These are phyloP conservation scores for Bombus cullumanus DNA, from an alignment of 1,140 invertebrate species.

Conservation along the genomic window DNA sequence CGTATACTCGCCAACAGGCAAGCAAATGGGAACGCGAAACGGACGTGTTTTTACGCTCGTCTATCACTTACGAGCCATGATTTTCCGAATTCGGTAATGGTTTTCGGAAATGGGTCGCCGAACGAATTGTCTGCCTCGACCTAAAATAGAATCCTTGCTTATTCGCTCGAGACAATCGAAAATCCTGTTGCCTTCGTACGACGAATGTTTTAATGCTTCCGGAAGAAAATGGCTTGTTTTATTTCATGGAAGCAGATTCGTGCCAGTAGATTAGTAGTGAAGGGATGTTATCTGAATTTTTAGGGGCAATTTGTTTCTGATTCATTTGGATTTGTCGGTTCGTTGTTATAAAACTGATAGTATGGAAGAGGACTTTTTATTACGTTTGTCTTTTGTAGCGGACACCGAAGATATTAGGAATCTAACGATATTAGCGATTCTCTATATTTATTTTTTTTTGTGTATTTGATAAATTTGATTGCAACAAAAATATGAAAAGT, in stretches of 20 bases:
- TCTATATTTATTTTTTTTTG: too few relatives aligned
- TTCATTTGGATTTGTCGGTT: background rate
- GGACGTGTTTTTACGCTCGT: slow-evolving; percentile 12
- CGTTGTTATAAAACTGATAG: too few relatives aligned
- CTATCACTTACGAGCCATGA: slow-evolving; percentile 2
- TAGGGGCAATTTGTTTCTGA: background rate
- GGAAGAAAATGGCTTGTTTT: background rate
- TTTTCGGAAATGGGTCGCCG: background rate
- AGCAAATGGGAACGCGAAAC: background rate
- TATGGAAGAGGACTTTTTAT: too few relatives aligned
- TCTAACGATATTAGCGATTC: too few relatives aligned
- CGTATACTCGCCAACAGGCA: background rate
- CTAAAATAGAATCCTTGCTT: background rate
- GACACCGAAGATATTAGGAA: too few relatives aligned
- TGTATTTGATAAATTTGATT: background rate
- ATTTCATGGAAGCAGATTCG: background rate
- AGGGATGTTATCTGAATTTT: background rate
- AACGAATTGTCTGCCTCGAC: slow-evolving; percentile 5
- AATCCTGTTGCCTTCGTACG: background rate
- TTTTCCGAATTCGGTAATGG: background rate
- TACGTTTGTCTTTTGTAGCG: too few relatives aligned
- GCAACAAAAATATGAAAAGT: too few relatives aligned
- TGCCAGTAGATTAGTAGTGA: background rate
- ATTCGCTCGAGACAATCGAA: background rate
- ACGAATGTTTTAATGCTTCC: background rate